These are phyloP conservation scores for Trachelus tabidus DNA, from an alignment of 2,888 invertebrate species.

Conservation along the genomic window DNA sequence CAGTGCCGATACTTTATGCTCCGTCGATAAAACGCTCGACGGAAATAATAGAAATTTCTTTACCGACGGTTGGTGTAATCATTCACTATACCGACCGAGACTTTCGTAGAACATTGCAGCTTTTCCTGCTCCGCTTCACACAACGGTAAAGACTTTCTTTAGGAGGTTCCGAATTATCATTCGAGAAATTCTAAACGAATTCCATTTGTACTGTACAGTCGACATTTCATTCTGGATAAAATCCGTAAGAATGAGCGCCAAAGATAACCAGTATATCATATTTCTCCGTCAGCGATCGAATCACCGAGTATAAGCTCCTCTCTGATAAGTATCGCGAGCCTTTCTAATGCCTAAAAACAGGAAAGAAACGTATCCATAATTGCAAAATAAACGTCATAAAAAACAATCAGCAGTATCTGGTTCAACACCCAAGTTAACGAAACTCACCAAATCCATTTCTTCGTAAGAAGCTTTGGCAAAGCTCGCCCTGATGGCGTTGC, in stretches of 20 bases:
- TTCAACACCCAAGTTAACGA: neutral
- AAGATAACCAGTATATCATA: slow-evolving; percentile 29
- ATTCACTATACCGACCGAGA: neutral
- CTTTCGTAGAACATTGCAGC: neutral
- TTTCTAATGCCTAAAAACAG: slow-evolving; percentile 67
- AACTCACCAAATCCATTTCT: slow-evolving; percentile 71
- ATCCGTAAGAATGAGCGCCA: neutral
- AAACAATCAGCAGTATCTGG: neutral
- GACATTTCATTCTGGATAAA: neutral
- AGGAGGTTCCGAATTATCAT: neutral
- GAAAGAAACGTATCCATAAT: neutral
- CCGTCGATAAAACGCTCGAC: neutral
- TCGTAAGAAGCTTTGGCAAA: slow-evolving; percentile 76
- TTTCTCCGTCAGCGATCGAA: slow-evolving; percentile 40
- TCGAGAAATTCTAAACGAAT: neutral
- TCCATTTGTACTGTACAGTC: neutral
- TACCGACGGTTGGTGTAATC: neutral
- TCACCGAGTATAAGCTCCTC: slow-evolving; percentile 68
- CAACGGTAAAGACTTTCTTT: neutral
- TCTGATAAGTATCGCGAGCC: slow-evolving; percentile 72
- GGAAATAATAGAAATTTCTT: neutral
- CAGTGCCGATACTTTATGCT: no score
- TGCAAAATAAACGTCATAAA: neutral
- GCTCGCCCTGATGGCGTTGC: slow-evolving; percentile 77
- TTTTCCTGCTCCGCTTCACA: neutral